These are phyloP conservation scores for Thinocorus orbignyianus DNA, from an alignment of 2,113 vertebrate genomes.

Conservation along the genomic window DNA sequence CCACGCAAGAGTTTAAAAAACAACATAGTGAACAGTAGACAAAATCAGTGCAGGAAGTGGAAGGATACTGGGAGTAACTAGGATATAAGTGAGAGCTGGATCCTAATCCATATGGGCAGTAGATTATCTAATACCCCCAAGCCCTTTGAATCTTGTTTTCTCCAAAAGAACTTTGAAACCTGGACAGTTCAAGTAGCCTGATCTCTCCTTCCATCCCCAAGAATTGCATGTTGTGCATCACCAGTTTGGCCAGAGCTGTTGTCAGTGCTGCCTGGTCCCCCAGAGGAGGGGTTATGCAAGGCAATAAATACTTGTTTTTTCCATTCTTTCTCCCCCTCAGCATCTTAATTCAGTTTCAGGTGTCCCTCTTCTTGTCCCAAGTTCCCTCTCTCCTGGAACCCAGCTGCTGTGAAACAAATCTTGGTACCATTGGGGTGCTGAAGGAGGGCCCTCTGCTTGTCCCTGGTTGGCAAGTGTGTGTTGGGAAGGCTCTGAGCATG, in stretches of 20 bases:
- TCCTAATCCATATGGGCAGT: not conserved
- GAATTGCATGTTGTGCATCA: not conserved
- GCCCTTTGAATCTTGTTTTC: not conserved
- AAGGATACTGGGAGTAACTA: not conserved
- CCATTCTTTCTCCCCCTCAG: not conserved
- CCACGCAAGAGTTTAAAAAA: not conserved
- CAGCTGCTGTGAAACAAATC: not conserved
- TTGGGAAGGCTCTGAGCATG: not conserved
- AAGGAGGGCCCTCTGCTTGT: not conserved
- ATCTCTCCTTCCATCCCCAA: not conserved
- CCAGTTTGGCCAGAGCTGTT: not conserved
- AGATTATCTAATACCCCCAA: not conserved
- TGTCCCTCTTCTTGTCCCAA: not conserved
- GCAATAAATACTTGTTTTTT: not conserved
- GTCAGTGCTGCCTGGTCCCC: accelerated
- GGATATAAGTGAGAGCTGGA: not conserved
- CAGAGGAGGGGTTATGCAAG: not conserved
- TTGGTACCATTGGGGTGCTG: not conserved
- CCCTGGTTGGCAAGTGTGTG: not conserved
- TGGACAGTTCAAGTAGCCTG: not conserved
- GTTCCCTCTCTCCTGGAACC: not conserved
- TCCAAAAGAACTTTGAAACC: not conserved
- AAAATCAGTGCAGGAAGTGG: not conserved
- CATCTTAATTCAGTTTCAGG: not conserved
- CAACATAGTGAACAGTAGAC: not conserved